Evolutionary conservation across 2,888 invertebrate genomes (phyloP).

Genomic region (Coronaproctus castanopsis): DNA sequence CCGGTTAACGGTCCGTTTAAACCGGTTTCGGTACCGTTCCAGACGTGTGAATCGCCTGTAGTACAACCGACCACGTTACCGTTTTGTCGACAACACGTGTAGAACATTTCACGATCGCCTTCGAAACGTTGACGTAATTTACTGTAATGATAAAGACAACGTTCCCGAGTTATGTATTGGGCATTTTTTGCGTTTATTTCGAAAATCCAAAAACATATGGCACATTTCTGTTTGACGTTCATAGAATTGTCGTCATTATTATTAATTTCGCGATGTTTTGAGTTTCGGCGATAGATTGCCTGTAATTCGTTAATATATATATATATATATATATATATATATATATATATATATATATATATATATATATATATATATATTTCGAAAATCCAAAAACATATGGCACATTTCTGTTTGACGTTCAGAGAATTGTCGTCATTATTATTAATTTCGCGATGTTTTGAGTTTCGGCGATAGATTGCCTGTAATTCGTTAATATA

Average conservation of each 20-base stretch:
- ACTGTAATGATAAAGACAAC: slow-evolving; percentile 79
- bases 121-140: slow-evolving; percentile 34
- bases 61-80: slow-evolving; percentile 44
- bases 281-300: background rate
- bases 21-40: slow-evolving; percentile 48
- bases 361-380: too few relatives aligned
- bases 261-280: background rate
- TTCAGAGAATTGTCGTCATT: too few relatives aligned
- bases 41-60: slow-evolving; percentile 46
- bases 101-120: slow-evolving; percentile 22
- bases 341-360: too few relatives aligned
- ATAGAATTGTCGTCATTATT: too few relatives aligned
- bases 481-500: too few relatives aligned
- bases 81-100: slow-evolving; percentile 41
- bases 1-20: slow-evolving; percentile 51
- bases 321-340: too few relatives aligned
- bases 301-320: background rate
- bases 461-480: too few relatives aligned
- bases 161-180: slow-evolving; percentile 16
- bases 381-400: too few relatives aligned
- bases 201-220: background rate
- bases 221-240: background rate
- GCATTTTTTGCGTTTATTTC: background rate
- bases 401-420: too few relatives aligned
- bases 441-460: too few relatives aligned